A percentile compares a stretch with the other conserved stretches of the same genome.
Conservation (phyloP, 2,888 invertebrate genomes). For the Xestia c-nigrum region DNA sequence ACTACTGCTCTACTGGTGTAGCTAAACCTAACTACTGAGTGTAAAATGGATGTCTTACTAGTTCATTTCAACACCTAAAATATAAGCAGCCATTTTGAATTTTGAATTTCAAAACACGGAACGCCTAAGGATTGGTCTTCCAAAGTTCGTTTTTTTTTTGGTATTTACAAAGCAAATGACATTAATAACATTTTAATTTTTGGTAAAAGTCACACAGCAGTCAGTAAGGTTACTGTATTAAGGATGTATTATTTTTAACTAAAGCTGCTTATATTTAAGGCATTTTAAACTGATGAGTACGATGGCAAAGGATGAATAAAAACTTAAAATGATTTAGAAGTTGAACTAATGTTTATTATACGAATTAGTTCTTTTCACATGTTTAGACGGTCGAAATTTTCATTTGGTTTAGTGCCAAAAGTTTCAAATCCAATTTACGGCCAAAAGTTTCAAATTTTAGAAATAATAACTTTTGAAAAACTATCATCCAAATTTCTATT, state of each 20-base stretch:
- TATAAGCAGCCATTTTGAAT: slow-evolving; percentile 53
- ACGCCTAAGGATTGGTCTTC: slow-evolving; percentile 34
- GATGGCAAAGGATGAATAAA: slow-evolving; percentile 49
- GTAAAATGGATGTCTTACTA: slow-evolving; percentile 49
- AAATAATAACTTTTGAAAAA: background rate
- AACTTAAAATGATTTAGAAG: background rate
- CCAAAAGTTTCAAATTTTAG: background rate
- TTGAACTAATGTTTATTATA: background rate
- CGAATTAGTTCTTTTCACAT: background rate
- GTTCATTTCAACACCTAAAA: slow-evolving; percentile 23
- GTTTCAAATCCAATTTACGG: background rate
- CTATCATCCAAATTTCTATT: slow-evolving; percentile 22
- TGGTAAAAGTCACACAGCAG: slow-evolving; percentile 26
- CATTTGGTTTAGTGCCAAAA: background rate
- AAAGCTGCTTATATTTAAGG: slow-evolving; percentile 59
- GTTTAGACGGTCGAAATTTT: background rate
- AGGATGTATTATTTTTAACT: slow-evolving; percentile 12
- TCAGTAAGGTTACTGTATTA: slow-evolving; percentile 40
- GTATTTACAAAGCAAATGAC: slow-evolving; percentile 12
- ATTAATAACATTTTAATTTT: slow-evolving; percentile 10
- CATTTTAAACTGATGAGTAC: slow-evolving; percentile 44
- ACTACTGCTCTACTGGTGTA: slow-evolving; percentile 63
- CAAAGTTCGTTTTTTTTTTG: slow-evolving; percentile 38
- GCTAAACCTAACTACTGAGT: slow-evolving; percentile 63
- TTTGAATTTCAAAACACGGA: slow-evolving; percentile 25